Evolutionary conservation across 1,140 invertebrate genomes (phyloP), one percentile per base, ranked within the genome.

Genomic region (Trypoxylus dichotomus): DNA sequence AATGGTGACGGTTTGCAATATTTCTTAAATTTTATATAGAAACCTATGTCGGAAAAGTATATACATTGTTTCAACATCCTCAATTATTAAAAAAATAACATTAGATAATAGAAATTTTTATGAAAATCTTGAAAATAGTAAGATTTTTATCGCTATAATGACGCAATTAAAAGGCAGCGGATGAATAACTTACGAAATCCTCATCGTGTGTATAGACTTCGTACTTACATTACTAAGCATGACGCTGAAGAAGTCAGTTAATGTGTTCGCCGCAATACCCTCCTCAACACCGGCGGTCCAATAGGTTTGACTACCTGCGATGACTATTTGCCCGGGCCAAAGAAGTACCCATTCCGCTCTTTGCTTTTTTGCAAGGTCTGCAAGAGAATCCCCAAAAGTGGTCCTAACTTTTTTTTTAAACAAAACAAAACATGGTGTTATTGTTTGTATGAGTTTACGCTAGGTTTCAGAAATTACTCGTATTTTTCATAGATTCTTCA

Each of bases 311-410:
- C 89, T 89, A 15, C 89, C 89, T 2, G 90, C 91, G n/a, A 93
- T 93, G 1, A 94, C 92, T 1, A 94, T 89, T 82, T 94, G 93
- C 1, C 93, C 93, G 0, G 93, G 93, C 93, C 93, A 94, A 21
- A 88, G 85, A 29, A 93, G 86, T 8, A 94, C 92, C 93, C 93
- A 94, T 43, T 90, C 83, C 2, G 88, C 88, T 13, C 92, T 87
- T 0, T 85, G 86, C 79, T 80, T 79, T 42, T 58, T 84, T 81
- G 85, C 90, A 21, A 77, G 42, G 79, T 86, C 87, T 76, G 79
- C 82, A 81, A 93, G 81, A 6, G 88, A 85, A 10, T 89, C 89
- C 21, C 88, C 87, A 32, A 91, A 84, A 0, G 89, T 87, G 13
- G 90, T 83, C 76, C 91, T 84, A 19, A 90, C 87, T 88, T 79